Evolutionary conservation across 2,888 invertebrate genomes (phyloP).

Genomic region (Tetragonula carbonaria): DNA sequence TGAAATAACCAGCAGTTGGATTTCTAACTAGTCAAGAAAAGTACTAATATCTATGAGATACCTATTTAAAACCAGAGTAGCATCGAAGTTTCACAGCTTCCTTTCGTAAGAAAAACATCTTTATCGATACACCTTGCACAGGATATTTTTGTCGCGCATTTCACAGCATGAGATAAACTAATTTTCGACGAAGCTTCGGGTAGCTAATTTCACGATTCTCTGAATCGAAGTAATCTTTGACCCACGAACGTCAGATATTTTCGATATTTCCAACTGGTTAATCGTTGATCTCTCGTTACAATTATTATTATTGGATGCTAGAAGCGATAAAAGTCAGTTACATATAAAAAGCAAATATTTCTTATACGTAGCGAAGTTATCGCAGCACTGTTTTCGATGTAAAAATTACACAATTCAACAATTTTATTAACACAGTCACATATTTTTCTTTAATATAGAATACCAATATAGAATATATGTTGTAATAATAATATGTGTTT

Average conservation of each 20-base stretch:
- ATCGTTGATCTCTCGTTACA: neutral
- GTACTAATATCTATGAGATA: neutral
- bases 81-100: neutral
- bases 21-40: neutral
- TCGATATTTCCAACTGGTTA: neutral
- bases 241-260: neutral
- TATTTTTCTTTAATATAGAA: too few relatives aligned
- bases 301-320: neutral
- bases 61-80: too few relatives aligned
- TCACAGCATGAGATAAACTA: constrained; percentile 73
- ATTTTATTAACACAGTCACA: too few relatives aligned
- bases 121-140: constrained; percentile 54
- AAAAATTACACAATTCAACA: too few relatives aligned
- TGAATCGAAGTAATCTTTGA: too few relatives aligned
- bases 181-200: constrained; percentile 54
- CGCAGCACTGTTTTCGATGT: too few relatives aligned
- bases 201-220: constrained; percentile 3
- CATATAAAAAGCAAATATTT: too few relatives aligned
- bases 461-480: too few relatives aligned
- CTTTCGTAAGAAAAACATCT: neutral
- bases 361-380: too few relatives aligned
- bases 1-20: neutral
- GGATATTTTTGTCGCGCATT: constrained; percentile 56
- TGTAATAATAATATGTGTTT: too few relatives aligned
- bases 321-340: too few relatives aligned